Evolutionary conservation across 2,797 vertebrate genomes (phyloP).

Genomic region (Sebastiscus tertius): DNA sequence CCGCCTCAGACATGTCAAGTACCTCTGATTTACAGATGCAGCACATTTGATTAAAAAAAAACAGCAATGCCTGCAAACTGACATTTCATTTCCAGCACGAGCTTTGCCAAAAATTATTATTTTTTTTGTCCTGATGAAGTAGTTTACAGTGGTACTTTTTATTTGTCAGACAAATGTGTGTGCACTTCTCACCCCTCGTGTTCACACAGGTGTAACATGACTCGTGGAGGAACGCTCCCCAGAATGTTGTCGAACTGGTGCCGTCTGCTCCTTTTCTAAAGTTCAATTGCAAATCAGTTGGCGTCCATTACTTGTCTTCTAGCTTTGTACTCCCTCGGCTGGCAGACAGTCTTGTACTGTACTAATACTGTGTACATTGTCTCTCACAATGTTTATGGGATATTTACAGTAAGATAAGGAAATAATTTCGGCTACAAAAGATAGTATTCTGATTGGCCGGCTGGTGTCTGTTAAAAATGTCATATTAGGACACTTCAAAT

Average conservation of each 20-base stretch:
- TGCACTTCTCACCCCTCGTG: neutral
- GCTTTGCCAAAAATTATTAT: neutral
- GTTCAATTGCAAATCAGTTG: neutral
- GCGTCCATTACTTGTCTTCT: neutral
- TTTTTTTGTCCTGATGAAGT: neutral
- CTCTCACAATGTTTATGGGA: neutral
- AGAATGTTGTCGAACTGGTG: constrained; percentile 49
- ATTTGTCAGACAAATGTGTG: neutral
- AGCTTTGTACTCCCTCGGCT: neutral
- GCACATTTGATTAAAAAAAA: neutral
- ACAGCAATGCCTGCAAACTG: neutral
- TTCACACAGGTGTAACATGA: neutral
- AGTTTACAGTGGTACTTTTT: neutral
- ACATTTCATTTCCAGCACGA: neutral
- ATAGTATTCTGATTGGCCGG: neutral
- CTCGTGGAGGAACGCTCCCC: neutral
- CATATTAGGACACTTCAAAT: too few relatives aligned
- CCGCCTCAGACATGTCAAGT: neutral
- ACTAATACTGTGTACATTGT: neutral
- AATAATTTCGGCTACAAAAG: neutral
- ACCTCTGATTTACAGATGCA: neutral
- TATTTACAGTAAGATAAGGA: neutral
- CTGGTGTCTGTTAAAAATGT: too few relatives aligned
- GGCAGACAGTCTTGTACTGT: neutral
- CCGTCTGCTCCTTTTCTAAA: neutral